phyloP scores from a whole-genome alignment of 2,113 vertebrate species.

The Pelvicachromis taeniatus region DNA sequence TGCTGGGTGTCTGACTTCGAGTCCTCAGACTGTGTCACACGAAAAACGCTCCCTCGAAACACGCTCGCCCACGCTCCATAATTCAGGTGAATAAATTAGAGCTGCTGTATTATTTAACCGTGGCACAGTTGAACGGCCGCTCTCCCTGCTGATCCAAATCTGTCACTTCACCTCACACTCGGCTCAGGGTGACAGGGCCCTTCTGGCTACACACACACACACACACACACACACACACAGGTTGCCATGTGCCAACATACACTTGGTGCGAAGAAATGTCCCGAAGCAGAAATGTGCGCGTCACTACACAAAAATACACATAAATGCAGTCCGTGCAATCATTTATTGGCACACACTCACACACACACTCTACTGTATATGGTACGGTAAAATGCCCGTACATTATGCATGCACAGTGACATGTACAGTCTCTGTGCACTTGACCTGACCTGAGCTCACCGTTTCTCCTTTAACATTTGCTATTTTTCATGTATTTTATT shows the following conservation, averaged over 20 bases:
- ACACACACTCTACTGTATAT: background rate
- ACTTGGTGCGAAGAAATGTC: background rate
- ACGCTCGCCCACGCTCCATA: background rate
- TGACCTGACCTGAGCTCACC: background rate
- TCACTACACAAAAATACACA: background rate
- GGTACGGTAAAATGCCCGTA: background rate
- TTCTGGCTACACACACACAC: background rate
- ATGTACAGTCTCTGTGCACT: background rate
- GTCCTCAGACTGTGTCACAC: background rate
- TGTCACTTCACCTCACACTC: constrained; percentile 45
- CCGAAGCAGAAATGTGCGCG: background rate
- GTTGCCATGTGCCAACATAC: background rate
- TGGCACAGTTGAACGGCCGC: background rate
- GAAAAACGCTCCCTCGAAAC: constrained; percentile 5
- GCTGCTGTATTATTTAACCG: constrained; percentile 45
- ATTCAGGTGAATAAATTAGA: constrained; percentile 42
- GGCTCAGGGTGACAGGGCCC: constrained; percentile 24
- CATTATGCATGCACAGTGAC: background rate
- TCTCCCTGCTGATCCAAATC: constrained; percentile 39
- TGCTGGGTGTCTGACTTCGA: background rate
- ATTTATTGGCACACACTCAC: background rate
- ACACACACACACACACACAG: background rate
- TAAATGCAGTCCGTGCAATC: background rate
- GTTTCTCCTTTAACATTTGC: background rate
- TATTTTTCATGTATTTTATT: background rate